Conservation (phyloP, 2,797 vertebrate species). For the Aldrovandia affinis region DNA sequence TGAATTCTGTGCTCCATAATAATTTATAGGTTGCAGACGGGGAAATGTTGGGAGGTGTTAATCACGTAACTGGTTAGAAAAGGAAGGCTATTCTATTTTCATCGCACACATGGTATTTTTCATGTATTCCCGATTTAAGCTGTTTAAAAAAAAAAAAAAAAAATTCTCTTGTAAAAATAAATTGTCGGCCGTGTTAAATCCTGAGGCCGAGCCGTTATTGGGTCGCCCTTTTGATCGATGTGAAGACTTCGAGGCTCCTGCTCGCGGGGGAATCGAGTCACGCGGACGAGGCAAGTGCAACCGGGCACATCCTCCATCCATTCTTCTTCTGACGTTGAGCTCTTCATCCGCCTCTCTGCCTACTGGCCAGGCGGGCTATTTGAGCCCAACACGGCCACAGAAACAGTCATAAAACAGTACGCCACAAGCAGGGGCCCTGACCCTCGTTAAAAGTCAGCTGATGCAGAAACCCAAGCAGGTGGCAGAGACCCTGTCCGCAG, state of each 20-base stretch:
- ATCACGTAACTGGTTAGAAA: neutral
- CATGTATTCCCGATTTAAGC: neutral
- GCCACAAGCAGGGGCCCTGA: neutral
- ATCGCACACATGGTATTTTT: neutral
- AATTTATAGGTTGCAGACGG: constrained; percentile 47
- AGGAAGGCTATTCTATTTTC: neutral
- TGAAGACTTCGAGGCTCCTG: too few relatives aligned
- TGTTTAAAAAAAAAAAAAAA: neutral
- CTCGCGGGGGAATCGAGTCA: neutral
- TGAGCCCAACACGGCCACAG: neutral
- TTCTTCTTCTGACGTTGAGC: neutral
- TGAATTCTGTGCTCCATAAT: constrained; percentile 71
- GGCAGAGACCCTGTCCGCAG: neutral
- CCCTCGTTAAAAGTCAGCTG: neutral
- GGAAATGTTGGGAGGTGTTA: constrained; percentile 19
- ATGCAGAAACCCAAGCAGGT: neutral
- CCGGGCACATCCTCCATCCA: neutral
- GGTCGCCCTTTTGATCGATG: too few relatives aligned
- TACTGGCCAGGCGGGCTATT: neutral
- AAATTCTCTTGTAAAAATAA: neutral
- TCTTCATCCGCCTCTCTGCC: neutral
- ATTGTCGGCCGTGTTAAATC: neutral
- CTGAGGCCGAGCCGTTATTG: neutral
- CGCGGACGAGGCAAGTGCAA: neutral
- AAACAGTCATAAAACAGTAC: neutral